phyloP scores from a whole-genome alignment of 2,113 vertebrate genomes.

The Clarias magur region DNA sequence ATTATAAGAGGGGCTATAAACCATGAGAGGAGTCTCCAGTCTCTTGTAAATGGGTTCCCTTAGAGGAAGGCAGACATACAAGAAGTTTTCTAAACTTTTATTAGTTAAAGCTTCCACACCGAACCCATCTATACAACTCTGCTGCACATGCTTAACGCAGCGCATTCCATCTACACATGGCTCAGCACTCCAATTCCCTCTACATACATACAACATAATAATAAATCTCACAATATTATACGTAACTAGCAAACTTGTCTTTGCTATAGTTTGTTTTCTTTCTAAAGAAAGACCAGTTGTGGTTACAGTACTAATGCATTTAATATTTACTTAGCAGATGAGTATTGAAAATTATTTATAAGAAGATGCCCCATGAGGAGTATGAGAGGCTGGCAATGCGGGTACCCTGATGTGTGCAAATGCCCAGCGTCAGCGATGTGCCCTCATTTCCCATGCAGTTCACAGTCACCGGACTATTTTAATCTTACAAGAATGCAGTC shows the following conservation, averaged over 20 bases:
- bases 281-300: neutral
- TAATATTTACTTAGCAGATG: too few relatives aligned
- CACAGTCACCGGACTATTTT: neutral
- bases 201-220: too few relatives aligned
- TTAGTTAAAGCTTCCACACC: too few relatives aligned
- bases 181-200: too few relatives aligned
- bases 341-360: neutral
- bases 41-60: too few relatives aligned
- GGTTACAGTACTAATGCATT: too few relatives aligned
- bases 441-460: neutral
- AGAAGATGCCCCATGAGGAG: neutral
- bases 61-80: too few relatives aligned
- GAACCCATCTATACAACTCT: too few relatives aligned
- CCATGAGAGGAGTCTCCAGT: too few relatives aligned
- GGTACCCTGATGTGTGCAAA: neutral
- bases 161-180: too few relatives aligned
- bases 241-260: neutral
- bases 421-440: neutral
- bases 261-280: neutral
- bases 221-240: neutral
- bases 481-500: neutral
- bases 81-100: too few relatives aligned
- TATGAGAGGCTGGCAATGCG: neutral
- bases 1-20: neutral
- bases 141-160: too few relatives aligned